Evolutionary conservation across 1,140 invertebrate species (phyloP).

Genomic region (Camponotus floridanus): DNA sequence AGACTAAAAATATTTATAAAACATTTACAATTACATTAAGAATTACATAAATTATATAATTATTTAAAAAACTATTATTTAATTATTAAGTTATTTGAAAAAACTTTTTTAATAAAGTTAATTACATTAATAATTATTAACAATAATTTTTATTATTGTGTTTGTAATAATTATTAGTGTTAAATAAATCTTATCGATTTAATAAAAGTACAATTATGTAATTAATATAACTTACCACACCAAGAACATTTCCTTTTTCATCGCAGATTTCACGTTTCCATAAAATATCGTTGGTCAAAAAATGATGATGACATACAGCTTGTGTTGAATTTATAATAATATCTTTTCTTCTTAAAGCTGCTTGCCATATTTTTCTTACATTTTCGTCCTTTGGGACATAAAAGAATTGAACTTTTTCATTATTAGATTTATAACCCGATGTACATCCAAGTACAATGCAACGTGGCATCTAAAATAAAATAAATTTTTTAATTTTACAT

Average conservation of each 20-base stretch:
- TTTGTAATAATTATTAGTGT: no score
- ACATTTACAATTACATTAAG: no score
- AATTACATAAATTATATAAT: no score
- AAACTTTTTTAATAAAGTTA: no score
- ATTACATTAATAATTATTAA: no score
- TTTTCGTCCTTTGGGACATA: neutral
- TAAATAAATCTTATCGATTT: no score
- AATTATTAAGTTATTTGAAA: no score
- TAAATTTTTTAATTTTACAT: no score
- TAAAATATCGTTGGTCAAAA: neutral
- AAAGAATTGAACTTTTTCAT: no score
- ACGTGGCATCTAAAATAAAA: no score
- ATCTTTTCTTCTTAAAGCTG: neutral
- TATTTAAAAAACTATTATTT: no score
- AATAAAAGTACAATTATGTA: neutral
- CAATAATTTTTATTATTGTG: no score
- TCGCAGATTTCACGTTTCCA: neutral
- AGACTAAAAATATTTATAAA: conserved; percentile 13
- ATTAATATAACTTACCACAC: neutral
- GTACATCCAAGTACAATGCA: neutral
- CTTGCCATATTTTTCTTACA: neutral
- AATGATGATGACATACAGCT: neutral
- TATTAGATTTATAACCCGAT: neutral
- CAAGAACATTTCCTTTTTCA: conserved; percentile 1
- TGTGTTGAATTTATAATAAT: neutral